Base-by-base conservation (phyloP, 2,888 invertebrate genomes). In the Branchipolynoe longqiensis region DNA sequence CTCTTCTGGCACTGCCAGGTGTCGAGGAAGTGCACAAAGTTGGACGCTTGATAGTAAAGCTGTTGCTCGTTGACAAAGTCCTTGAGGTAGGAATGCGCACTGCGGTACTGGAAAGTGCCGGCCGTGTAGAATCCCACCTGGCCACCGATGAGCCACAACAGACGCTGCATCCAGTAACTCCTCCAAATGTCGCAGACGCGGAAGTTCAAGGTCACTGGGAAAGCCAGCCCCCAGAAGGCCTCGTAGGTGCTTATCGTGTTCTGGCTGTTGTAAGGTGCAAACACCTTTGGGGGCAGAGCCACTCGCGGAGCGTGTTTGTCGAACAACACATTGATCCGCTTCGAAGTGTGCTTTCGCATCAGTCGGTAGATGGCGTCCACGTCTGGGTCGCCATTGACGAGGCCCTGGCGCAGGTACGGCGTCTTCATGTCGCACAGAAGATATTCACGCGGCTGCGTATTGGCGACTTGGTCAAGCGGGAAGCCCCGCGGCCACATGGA, bases 301-400 rank as follows among this genome's bases (percentile, higher is more conserved):
- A 88, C 86, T 18, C 87, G 62, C 22, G 90, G 90, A 28, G 88
- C 86, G n/a, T 82, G 59, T 28, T 54, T 38, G 59, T 90, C 88
- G 86, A 90, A 90, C n/a, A 54, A 82, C 64, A 89, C 86, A 36
- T 89, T 78, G 28, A 36, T 58, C 25, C 83, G 36, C n/a, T 62
- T 40, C 0, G 41, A 14, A 0, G 54, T 33, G 59, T 54, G 59
- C 33, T 82, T 82, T 56, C 89, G 56, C 18, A 88, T 88, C 41
- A 90, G 83, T 62, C 90, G 64, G 78, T 86, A 89, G 25, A 90
- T 86, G 33, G 90, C 89, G 86, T 90, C 90, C 82, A 90, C 88
- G 82, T 90, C 90, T 0, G 90, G 90, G 69, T 90, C 90, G 0
- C 89, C 89, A 84, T 90, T 88, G 25, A 90, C 90, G 1, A 90